Base-by-base conservation (phyloP, 2,797 vertebrate genomes). In the Phrynocephalus vlangalii region DNA sequence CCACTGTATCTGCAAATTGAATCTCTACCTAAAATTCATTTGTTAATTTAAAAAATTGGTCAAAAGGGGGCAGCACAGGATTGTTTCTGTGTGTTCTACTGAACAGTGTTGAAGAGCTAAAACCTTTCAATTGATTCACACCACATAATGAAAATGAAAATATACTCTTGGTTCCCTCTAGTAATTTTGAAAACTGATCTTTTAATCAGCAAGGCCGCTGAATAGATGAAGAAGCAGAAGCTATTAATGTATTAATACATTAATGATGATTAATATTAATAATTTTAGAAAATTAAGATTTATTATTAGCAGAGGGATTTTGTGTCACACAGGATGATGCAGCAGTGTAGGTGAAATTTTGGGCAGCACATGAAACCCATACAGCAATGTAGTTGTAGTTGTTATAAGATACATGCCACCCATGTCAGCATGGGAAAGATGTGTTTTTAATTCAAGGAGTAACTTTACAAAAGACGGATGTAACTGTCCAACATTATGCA, bases 31-130 rank as follows among this genome's bases (percentile, higher is more conserved):
- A 10, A 71, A 24, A 38, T 78, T 87, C 77, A 68, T 68, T 13
- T 44, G 10, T 48, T 82, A 70, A 8, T 9, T 44, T 44, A 44
- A 50, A 48, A 56, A 33, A 24, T 50, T 83, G 30, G 72, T 38
- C 88, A 50, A 75, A 56, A 88, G 87, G 60, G 87, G 90, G 87
- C 87, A 84, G 76, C 77, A 76, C 16, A 50, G 0, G 3, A 70
- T 71, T 16, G 70, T 68, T 20, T 75, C 83, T 44, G 22, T 20
- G 6, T 16, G 52, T 73, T 50, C 56, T 66, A 4, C 7, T 66
- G 56, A 4, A 5, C n/a, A 28, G 13, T 33, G 5, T 76, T 75
- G 26, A 71, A 48, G 1, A 28, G 22, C 11, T 63, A 78, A 52
- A 67, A 28, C 28, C 6, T 22, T 44, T 60, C 20, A n/a, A 13